These are phyloP conservation scores for Sebastes jordani DNA, from an alignment of 2,797 vertebrate species.

Conservation along the genomic window DNA sequence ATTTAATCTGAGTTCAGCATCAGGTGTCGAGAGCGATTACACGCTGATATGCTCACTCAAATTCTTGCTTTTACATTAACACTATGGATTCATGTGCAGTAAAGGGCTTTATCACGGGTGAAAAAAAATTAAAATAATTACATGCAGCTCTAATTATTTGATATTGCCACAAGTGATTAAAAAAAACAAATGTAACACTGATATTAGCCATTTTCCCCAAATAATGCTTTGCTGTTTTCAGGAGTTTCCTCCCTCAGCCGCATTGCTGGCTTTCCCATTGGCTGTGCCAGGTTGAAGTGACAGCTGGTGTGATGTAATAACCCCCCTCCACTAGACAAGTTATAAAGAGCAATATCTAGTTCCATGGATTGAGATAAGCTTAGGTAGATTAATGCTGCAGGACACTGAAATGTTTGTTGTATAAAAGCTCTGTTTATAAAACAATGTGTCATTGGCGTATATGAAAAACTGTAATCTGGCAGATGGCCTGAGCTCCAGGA, in stretches of 20 bases:
- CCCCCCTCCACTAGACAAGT: slow-evolving; percentile 71
- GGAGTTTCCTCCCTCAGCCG: slow-evolving; percentile 59
- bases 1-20: slow-evolving; percentile 70
- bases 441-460: slow-evolving; percentile 78
- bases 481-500: slow-evolving; percentile 76
- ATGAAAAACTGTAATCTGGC: slow-evolving; percentile 74
- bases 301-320: slow-evolving; percentile 84
- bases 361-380: slow-evolving; percentile 81
- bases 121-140: slow-evolving; percentile 1
- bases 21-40: slow-evolving; percentile 60
- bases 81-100: slow-evolving; percentile 4
- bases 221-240: slow-evolving; percentile 41
- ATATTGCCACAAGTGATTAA: neutral
- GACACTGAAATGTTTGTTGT: slow-evolving; percentile 84
- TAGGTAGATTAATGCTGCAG: slow-evolving; percentile 82
- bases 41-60: slow-evolving; percentile 1
- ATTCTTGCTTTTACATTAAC: slow-evolving; percentile 23
- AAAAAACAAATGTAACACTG: neutral
- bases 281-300: slow-evolving; percentile 70
- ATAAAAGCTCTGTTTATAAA: slow-evolving; percentile 84
- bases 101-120: neutral
- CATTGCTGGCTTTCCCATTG: slow-evolving; percentile 66
- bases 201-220: neutral
- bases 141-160: neutral
- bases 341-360: slow-evolving; percentile 86